These are phyloP conservation scores for Dicrurus megarhynchus DNA, from an alignment of 2,113 vertebrate genomes.

Conservation along the genomic window DNA sequence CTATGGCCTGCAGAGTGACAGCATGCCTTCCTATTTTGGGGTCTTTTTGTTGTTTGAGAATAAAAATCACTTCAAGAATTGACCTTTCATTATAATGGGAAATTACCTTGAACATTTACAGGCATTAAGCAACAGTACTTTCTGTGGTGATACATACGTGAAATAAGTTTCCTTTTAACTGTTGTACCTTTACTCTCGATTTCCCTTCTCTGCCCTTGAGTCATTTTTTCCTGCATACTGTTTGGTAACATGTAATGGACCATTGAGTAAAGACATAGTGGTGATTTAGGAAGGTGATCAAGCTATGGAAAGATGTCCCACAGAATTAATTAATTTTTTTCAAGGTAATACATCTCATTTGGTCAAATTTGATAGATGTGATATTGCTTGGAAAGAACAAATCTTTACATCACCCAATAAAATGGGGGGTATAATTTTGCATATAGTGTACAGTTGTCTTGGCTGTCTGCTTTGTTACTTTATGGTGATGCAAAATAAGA, in stretches of 20 bases:
- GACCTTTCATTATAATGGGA: constrained; percentile 16
- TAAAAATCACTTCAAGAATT: neutral
- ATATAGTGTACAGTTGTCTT: neutral
- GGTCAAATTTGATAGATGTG: neutral
- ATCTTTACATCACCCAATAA: neutral
- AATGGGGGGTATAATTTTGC: neutral
- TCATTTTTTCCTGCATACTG: constrained; percentile 3
- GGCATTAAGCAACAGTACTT: neutral
- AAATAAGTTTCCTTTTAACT: constrained; percentile 33
- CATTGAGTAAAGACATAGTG: constrained; percentile 13
- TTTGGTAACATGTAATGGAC: constrained; percentile 11
- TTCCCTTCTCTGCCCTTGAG: neutral
- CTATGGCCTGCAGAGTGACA: neutral
- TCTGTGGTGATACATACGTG: neutral
- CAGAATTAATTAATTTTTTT: neutral
- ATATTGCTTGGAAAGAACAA: neutral
- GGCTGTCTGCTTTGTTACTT: neutral
- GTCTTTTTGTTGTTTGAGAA: neutral
- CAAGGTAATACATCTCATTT: neutral
- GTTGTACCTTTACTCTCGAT: constrained; percentile 10
- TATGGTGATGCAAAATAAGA: neutral
- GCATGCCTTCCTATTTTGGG: neutral
- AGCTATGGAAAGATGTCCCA: neutral
- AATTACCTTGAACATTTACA: constrained; percentile 25
- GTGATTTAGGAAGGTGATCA: neutral